Base-by-base conservation (phyloP, 2,888 invertebrate species). In the Pinctada fucata region DNA sequence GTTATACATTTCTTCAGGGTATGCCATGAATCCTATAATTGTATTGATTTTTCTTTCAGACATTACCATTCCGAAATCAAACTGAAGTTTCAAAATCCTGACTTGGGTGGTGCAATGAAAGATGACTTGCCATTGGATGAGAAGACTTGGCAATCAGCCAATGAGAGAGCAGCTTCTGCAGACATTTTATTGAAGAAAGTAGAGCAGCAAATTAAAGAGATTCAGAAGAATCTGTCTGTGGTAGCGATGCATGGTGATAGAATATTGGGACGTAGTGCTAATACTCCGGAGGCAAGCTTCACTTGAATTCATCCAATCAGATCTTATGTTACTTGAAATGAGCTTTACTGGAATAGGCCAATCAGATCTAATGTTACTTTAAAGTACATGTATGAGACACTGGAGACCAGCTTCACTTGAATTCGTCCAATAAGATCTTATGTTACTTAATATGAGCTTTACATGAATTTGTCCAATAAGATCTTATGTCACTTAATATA, bases 171-270 rank as follows among this genome's bases (percentile, higher is more conserved):
- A 47, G 65, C 77, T 51, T 69, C 85, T 51, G 81, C 82, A n/a
- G 87, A 87, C 58, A 79, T 83, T 31, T 79, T 88, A 2, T 50
- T 88, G n/a, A 82, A 84, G 47, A 85, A 86, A 75, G 82, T 87
- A 3, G 88, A 87, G 63, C 84, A 85, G 48, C 86, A 85, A 65
- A 79, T 85, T 10, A 86, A 84, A 49, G 88, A 87, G 64, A 73
- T 88, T 64, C 81, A 82, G 45, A 80, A 84, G 47, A 70, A 69
- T 58, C 65, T 86, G 48, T 68, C 83, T 2, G 70, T 79, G 31
- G 75, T 86, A 10, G 80, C 79, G 5, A 72, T 82, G 16, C 84
- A 84, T 69, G 79, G 79, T 8, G 86, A 87, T 50, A 71, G 76
- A 75, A 70, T 81, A 48, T 73, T 81, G 13, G 72, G 75, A 51